Evolutionary conservation across 1,140 invertebrate species (phyloP).

Genomic region (Drosophila sturtevanti): DNA sequence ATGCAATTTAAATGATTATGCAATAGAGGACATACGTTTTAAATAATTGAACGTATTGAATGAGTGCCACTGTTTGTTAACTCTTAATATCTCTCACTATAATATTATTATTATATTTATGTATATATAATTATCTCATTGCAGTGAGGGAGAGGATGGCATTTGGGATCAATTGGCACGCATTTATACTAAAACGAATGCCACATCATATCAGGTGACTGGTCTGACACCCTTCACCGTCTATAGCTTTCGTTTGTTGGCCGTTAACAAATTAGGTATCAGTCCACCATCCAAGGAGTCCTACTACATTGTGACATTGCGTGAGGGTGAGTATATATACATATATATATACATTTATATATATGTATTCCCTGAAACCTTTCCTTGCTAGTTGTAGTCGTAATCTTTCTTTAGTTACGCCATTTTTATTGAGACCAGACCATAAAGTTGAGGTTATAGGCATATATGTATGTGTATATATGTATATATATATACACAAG

Average conservation of each 20-base stretch:
- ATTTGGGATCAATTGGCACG: constrained; percentile 86
- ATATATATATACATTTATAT: too few species aligned
- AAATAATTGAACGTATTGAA: constrained; percentile 7
- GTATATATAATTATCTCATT: constrained; percentile 48
- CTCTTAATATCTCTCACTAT: not conserved
- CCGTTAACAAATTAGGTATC: constrained; percentile 88
- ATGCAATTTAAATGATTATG: not conserved
- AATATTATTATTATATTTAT: not conserved
- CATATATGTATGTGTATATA: constrained; percentile 23
- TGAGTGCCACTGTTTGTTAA: constrained; percentile 4
- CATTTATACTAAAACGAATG: constrained; percentile 87
- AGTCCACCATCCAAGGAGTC: constrained; percentile 89
- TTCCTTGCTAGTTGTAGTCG: not conserved
- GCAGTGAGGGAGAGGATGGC: constrained; percentile 87
- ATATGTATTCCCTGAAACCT: too few species aligned
- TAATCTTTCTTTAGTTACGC: constrained; percentile 13
- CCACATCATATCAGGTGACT: constrained; percentile 86
- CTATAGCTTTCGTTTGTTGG: constrained; percentile 89
- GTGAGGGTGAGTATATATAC: constrained; percentile 86
- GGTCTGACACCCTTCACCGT: constrained; percentile 88
- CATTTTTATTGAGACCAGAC: constrained; percentile 50
- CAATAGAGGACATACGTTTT: not conserved
- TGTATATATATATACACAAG: constrained; percentile 16
- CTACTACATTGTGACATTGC: constrained; percentile 90
- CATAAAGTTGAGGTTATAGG: constrained; percentile 51